Base-by-base conservation (phyloP, 2,888 invertebrate genomes). In the Tenthredo notha region DNA sequence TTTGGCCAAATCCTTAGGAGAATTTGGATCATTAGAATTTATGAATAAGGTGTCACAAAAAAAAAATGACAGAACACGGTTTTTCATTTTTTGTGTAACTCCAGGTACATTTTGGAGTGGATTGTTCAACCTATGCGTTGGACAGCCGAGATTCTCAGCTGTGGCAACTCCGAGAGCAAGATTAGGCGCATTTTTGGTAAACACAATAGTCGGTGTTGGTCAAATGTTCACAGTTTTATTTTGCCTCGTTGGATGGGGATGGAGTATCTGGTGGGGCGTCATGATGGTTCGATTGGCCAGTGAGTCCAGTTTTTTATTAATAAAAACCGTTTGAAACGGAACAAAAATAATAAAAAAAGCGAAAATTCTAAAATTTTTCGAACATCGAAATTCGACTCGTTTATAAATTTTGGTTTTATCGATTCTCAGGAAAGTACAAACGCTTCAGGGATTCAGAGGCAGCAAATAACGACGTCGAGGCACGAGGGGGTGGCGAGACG, bases 201-300 rank as follows among this genome's bases (percentile, higher is more conserved):
- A 99, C 94, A 94, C 97, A 54, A 94, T 98, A 88, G 98, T 99
- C 85, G 98, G 98, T 0, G 95, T 97, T 85, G 96, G 98, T 25
- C 99, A 99, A 94, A 94, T 98, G 90, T 98, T 98, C 94, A 98
- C 98, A 37, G 97, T 99, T 84, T 95, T 98, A 84, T 99, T 99
- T 94, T 97, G 99, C 91, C 95, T 98, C 84, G 98, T 98, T 65
- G 98, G 99, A 25, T 99, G 99, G 99, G 98, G 99, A 89, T 99
- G 99, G 99, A 98, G 98, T 86, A 97, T 99, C 87, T 98, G 98
- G 96, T 99, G 99, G 99, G 99, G 99, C 2, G 96, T 98, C 88
- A 97, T 98, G 91, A 97, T 99, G 96, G 94, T 99, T 87, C 96
- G 96, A 91, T 95, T 98, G 90, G 97, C 99, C 86, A 96, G 99